Base-by-base conservation (phyloP, 2,113 vertebrate species). In the Hyla sarda region DNA sequence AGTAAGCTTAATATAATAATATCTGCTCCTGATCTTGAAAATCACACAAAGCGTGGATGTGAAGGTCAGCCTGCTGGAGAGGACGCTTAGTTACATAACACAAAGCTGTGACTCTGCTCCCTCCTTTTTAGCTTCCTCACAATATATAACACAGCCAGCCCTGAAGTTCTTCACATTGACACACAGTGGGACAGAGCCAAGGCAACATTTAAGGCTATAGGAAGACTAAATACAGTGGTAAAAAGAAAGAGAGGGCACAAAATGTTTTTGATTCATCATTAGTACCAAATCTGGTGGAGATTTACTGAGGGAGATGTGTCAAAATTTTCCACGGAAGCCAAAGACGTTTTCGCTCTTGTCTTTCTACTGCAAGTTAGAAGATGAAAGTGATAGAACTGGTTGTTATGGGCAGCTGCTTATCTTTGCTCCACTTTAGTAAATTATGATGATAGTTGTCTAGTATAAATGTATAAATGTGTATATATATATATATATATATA, bases 31-130 rank as follows among this genome's bases (percentile, higher is more conserved):
- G 32, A 23, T 60, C 78, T 81, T 47, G 28, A 81, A 28, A 81
- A 81, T 62, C n/a, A 8, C 28, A 65, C 23, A 81, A 65, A 62
- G 41, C 23, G 11, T 23, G 41, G 60, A 65, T 71, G 60, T 82
- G 80, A 82, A 82, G 80, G 80, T 82, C 80, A 82, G 19, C 47
- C 80, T 50, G 60, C 60, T 82, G 80, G 62, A 71, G 62, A 82
- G 37, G 50, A 69, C 41, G n/a, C 79, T 48, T 67, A 69, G 25
- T 82, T 82, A 69, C 80, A 82, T 82, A 82, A 82, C 80, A 71
- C 62, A 11, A 47, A 82, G 80, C 80, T 82, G n/a, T 48, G 9
- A 45, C 79, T 48, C 56, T 48, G 25, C 77, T 41, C 50, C 25
- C 77, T 23, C 25, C 60, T 45, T 71, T 82, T 34, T 34, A 48